phyloP scores from a whole-genome alignment of 2,888 invertebrate genomes.

The Acanthosepion esculentum region DNA sequence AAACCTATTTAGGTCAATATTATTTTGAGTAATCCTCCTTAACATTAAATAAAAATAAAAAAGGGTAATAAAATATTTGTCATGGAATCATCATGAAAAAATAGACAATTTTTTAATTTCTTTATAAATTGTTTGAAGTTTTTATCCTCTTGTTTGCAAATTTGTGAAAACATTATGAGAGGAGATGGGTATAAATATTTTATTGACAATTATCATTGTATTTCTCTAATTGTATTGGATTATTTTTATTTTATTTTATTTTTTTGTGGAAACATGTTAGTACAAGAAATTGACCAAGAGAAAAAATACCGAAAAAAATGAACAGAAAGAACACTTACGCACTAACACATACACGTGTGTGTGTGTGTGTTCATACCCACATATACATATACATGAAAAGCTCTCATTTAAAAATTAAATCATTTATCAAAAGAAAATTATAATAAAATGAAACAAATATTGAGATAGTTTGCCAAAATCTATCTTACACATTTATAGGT shows the following conservation, averaged over 20 bases:
- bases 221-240: no score
- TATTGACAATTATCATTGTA: background rate
- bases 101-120: background rate
- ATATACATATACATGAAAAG: no score
- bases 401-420: no score
- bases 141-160: background rate
- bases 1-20: background rate
- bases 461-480: no score
- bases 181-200: background rate
- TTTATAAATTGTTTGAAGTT: background rate
- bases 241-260: no score
- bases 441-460: no score
- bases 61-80: background rate
- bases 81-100: background rate
- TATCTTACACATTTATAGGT: no score
- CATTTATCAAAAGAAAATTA: no score
- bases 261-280: no score
- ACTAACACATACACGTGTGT: no score
- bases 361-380: no score
- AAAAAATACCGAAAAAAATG: background rate
- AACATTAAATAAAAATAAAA: background rate
- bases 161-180: background rate
- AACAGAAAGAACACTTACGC: no score
- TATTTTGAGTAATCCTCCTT: background rate
- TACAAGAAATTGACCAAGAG: background rate